Evolutionary conservation across 2,888 invertebrate species (phyloP), one percentile per base, ranked within the genome.

Genomic region (Dione juno): DNA sequence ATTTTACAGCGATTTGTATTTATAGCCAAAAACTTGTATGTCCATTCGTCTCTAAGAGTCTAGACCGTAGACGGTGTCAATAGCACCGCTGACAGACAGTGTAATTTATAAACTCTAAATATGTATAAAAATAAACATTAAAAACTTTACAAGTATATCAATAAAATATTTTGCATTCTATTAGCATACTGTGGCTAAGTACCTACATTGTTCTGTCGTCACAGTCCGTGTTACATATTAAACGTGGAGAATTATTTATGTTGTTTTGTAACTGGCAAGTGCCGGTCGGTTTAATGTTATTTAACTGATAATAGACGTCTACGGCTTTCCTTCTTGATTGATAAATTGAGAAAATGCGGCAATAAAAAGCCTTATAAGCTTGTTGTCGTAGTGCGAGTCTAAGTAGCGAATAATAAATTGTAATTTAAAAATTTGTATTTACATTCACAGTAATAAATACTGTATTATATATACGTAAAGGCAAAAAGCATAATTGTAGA

Each of bases 191-290:
- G 66, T 52, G 19, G 16, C 43, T 54, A 13, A 8, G 8, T 40
- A 7, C 8, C 40, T 43, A 57, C 57, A 59, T 63, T 63, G 63
- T 71, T 71, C 67, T 59, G 45, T 6, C 14, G 19, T 21, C 19
- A 40, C 40, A 11, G 58, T 58, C 59, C 41, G 57, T 14, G 14
- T 52, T 58, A 66, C 58, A 70, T 70, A 28, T 59, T 65, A 58
- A 70, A 59, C 58, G 19, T 37, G 19, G 6, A 41, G 64, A 69
- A 54, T 64, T 59, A 50, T 50, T 16, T 16, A 50, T 16, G 16
- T 19, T 3, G 11, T 48, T 8, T 48, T 16, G 1, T 16, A 48
- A 48, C n/a, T 50, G 16, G 10, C 16, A 16, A 16, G 10, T 5
- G 19, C 19, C 8, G 14, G n/a, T 14, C 1, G 8, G 2, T 54